Evolutionary conservation across 2,888 invertebrate species (phyloP).

Genomic region (Eueremaeus valkanovi): DNA sequence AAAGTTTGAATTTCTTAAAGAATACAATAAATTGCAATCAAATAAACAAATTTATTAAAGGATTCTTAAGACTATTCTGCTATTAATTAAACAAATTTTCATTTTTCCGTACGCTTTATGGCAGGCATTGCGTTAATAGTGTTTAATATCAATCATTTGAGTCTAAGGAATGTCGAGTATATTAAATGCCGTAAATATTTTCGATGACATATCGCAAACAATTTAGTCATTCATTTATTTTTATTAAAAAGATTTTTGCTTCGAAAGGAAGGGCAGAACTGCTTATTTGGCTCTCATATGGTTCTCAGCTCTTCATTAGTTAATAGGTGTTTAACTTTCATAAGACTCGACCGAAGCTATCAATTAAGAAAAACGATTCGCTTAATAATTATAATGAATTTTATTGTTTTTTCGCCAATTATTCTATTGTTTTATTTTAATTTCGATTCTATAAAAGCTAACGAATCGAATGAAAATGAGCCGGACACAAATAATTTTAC

Average conservation of each 20-base stretch:
- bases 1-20: no score
- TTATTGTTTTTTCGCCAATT: slow-evolving; percentile 26
- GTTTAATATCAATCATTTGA: no score
- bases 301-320: slow-evolving; percentile 22
- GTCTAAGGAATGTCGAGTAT: no score
- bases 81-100: no score
- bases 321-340: slow-evolving; percentile 8
- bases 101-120: no score
- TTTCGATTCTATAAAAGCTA: not conserved
- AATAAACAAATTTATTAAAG: no score
- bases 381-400: slow-evolving; percentile 6
- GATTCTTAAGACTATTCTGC: no score
- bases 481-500: not conserved
- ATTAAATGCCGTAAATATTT: not conserved
- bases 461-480: not conserved
- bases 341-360: not conserved
- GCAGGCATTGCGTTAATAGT: no score
- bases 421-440: slow-evolving; percentile 15
- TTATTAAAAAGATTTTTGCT: not conserved
- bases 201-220: not conserved
- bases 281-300: not conserved
- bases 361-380: slow-evolving; percentile 16
- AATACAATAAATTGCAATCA: no score
- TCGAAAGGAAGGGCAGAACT: not conserved
- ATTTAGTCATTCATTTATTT: slow-evolving; percentile 9